Evolutionary conservation across 37 sponge, comb jelly and placozoan species (phyloP).

Genomic region (Amphimedon queenslandica): DNA sequence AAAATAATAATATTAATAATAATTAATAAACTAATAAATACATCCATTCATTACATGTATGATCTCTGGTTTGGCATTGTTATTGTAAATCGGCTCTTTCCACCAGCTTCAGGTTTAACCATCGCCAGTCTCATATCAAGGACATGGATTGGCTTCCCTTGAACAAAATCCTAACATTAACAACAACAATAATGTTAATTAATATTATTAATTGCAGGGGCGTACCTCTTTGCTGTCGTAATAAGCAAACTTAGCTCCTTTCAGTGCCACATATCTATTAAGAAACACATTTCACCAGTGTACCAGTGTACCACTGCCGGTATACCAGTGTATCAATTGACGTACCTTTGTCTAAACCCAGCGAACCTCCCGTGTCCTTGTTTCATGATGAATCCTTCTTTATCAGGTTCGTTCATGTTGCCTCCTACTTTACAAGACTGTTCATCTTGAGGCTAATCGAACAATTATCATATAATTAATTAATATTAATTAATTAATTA

Average conservation of each 20-base stretch:
- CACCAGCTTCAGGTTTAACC: constrained; percentile 56
- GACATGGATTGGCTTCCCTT: constrained; percentile 66
- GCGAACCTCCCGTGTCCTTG: constrained; percentile 64
- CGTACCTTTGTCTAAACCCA: constrained; percentile 45
- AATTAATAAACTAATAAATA: too few species aligned
- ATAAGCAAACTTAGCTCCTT: constrained; percentile 80
- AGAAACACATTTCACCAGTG: too few species aligned
- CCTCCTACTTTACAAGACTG: constrained; percentile 31
- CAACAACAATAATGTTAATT: not conserved
- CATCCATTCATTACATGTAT: constrained; percentile 46
- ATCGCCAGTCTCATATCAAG: constrained; percentile 72
- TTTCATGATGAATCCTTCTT: constrained; percentile 65
- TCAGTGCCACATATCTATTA: constrained; percentile 75
- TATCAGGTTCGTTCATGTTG: constrained; percentile 51
- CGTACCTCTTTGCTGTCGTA: constrained; percentile 61
- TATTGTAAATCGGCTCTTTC: constrained; percentile 55
- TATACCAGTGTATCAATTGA: too few species aligned
- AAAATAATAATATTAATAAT: too few species aligned
- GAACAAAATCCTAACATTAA: constrained; percentile 40
- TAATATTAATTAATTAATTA: too few species aligned
- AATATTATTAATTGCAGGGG: not conserved
- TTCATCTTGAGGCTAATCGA: not conserved
- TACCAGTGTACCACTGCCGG: too few species aligned
- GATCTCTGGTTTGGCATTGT: constrained; percentile 66
- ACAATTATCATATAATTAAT: too few species aligned